These are phyloP conservation scores for Zelostemma sp. DNA, from an alignment of 1,140 invertebrate species.

Conservation along the genomic window DNA sequence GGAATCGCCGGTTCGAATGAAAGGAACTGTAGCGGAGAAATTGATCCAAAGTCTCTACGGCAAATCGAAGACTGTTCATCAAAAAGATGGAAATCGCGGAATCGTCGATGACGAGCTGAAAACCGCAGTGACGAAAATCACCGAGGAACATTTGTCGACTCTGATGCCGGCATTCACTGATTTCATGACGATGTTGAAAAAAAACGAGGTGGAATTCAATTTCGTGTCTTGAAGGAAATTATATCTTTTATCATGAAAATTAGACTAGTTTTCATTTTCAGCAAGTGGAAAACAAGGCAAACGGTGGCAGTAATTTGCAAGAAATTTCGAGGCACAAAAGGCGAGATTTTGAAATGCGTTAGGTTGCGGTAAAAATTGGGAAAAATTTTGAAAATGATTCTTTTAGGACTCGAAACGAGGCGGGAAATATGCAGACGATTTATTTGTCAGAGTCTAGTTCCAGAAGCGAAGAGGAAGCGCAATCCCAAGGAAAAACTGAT, in stretches of 20 bases:
- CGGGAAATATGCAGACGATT: slow-evolving; percentile 56
- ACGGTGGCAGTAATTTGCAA: neutral
- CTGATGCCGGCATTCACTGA: slow-evolving; percentile 60
- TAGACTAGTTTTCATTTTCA: slow-evolving; percentile 11
- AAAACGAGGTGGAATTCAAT: slow-evolving; percentile 47
- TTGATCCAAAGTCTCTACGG: slow-evolving; percentile 23
- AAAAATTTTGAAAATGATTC: slow-evolving; percentile 14
- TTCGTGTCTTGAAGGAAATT: neutral
- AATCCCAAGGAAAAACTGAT: slow-evolving; percentile 45
- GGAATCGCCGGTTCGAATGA: slow-evolving; percentile 34
- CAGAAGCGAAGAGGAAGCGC: slow-evolving; percentile 12
- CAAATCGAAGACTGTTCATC: slow-evolving; percentile 11
- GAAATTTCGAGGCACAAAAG: slow-evolving; percentile 5
- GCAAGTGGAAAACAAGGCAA: too few relatives aligned
- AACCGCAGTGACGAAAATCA: slow-evolving; percentile 27
- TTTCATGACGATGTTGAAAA: slow-evolving; percentile 52
- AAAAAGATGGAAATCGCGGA: slow-evolving; percentile 27
- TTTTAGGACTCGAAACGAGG: slow-evolving; percentile 4
- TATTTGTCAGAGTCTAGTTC: slow-evolving; percentile 42
- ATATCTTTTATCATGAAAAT: slow-evolving; percentile 2
- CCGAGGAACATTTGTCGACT: slow-evolving; percentile 52
- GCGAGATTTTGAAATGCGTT: slow-evolving; percentile 1
- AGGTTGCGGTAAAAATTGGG: neutral
- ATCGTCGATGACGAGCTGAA: slow-evolving; percentile 22
- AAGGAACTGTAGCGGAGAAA: slow-evolving; percentile 21